Base-by-base conservation (phyloP, 2,888 invertebrate species). In the Pterostichus niger region DNA sequence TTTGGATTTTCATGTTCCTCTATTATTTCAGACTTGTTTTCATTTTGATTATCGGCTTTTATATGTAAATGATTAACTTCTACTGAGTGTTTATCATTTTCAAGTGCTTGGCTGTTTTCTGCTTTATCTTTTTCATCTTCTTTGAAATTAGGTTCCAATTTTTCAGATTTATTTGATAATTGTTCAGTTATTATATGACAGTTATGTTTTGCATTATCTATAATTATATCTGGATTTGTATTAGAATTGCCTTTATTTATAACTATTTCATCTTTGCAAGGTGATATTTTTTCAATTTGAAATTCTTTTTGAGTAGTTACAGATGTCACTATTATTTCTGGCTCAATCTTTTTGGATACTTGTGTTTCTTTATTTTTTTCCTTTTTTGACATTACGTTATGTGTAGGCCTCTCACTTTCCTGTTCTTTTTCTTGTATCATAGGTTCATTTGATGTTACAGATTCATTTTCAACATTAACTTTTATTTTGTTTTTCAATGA, bases 61-160 rank as follows among this genome's bases (percentile, higher is more conserved):
- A 13, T n/a, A 2, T 0, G 6, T 49, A 49, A 4, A 49, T 49
- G 13, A 49, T 49, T 49, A 49, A 13, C n/a, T 11, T 49, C 49
- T 1, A 49, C n/a, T 11, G 13, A 10, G 2, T 49, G 10, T 49
- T 0, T n/a, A 49, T 49, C 10, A 49, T 49, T 49, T 13, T 24
- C 40, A 9, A 9, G 9, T 7, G 40, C 6, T 40, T 40, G 6
- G 1, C 7, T 40, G 9, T 40, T 40, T 40, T n/a, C 44, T 13
- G 13, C 49, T 17, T 13, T 75, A 6, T 15, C 49, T 17, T 44
- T 15, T 11, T 13, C 24, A 46, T 24, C 46, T 15, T 44, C 31
- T 75, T 46, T 75, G 6, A 49, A 40, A 49, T 49, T 49, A 75
- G 13, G 40, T 7, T 24, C 24, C 3, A 75, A 46, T 17, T 75